Evolutionary conservation across 2,113 vertebrate species (phyloP), one percentile per base, ranked within the genome.

Genomic region (Lanius ludovicianus): DNA sequence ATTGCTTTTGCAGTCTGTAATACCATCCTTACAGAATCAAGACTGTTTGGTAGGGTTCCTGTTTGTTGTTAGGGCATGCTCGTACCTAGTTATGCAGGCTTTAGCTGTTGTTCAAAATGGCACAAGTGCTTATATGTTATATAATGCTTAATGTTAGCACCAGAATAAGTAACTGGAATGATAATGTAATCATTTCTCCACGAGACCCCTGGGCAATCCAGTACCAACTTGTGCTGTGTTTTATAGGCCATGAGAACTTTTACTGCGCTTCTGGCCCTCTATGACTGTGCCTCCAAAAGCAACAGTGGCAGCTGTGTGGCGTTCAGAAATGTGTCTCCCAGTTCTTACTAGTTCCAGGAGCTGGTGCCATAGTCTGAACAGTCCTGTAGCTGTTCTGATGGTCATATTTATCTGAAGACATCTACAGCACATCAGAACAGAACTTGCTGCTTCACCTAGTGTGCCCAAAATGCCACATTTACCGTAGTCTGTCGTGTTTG

Each of bases 161-260:
- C 25, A 42, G 57, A 87, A 53, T 16, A 39, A 65, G 39, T 67
- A 81, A 64, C 53, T 68, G 41, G 27, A 85, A n/a, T 28, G 49
- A 41, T 49, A 6, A 46, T 68, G 55, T 7, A 56, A 56, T 67
- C 4, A 11, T 63, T 47, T 53, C 3, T 71, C 31, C 8, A 11
- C 0, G 0, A 60, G 49, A 52, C 20, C 6, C 5, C 12, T 50
- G 1, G 1, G 47, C 79, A 87, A 79, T 52, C 31, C 44, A 21
- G 24, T 60, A 20, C 25, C 56, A 60, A 71, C 18, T 78, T 10
- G 47, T 49, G 33, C 42, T 68, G 13, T 74, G 16, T 87, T 81
- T 71, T 82, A 25, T 52, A 64, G 20, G 11, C 70, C 3, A 1
- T 71, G 68, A 56, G 42, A 87, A 60, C 27, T 70, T 81, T 9